phyloP scores from a whole-genome alignment of 1,140 invertebrate genomes.

The Tetragnatha versicolor region DNA sequence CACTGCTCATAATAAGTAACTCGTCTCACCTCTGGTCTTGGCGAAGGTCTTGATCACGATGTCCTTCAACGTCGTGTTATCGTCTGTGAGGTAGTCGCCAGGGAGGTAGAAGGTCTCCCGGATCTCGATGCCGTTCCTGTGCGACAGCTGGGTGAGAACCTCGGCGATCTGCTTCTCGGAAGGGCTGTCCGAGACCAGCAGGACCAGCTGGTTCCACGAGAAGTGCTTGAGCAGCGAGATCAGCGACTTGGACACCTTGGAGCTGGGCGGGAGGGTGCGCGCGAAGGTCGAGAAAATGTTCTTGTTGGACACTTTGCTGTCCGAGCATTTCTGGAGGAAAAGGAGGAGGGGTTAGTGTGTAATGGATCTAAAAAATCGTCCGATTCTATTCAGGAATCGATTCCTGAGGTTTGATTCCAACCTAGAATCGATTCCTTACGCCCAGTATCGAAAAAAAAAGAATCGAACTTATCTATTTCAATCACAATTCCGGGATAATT shows the following conservation, averaged over 20 bases:
- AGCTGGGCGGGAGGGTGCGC: slow-evolving; percentile 82
- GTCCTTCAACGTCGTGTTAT: slow-evolving; percentile 50
- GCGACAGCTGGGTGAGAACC: slow-evolving; percentile 70
- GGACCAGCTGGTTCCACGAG: slow-evolving; percentile 72
- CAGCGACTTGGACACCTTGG: slow-evolving; percentile 70
- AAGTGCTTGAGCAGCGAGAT: slow-evolving; percentile 76
- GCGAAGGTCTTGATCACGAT: slow-evolving; percentile 57
- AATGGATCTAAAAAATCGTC: no score
- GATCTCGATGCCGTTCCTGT: slow-evolving; percentile 70
- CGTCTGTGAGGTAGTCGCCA: slow-evolving; percentile 54
- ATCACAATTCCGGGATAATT: no score
- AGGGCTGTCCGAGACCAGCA: slow-evolving; percentile 73
- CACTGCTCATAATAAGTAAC: neutral
- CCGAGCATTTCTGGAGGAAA: slow-evolving; percentile 79
- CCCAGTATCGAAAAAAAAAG: no score
- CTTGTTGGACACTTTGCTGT: slow-evolving; percentile 77
- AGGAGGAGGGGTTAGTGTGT: no score
- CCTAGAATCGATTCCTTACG: no score
- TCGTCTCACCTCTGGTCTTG: slow-evolving; percentile 54
- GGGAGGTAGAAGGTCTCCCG: slow-evolving; percentile 67
- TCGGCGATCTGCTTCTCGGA: slow-evolving; percentile 74
- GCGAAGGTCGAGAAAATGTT: slow-evolving; percentile 81
- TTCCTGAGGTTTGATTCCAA: no score
- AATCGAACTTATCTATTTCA: no score
- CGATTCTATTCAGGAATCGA: no score